Conservation (phyloP, 2,797 vertebrate genomes). For the Prunella strophiata region DNA sequence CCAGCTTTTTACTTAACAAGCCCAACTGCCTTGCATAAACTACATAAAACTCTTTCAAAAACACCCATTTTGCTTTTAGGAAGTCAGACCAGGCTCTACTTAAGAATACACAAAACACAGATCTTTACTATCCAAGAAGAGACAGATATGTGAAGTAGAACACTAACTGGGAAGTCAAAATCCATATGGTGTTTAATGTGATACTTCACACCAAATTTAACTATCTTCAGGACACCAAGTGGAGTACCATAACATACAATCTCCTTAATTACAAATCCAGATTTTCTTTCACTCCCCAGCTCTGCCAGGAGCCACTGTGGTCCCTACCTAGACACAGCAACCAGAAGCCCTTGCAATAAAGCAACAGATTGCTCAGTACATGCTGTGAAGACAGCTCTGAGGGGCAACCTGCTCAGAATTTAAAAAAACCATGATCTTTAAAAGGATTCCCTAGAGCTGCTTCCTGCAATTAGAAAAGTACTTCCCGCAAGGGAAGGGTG, state of each 20-base stretch:
- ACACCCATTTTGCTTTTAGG: neutral
- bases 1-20: neutral
- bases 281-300: neutral
- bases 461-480: neutral
- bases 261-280: neutral
- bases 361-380: neutral
- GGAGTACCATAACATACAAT: neutral
- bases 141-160: neutral
- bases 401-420: neutral
- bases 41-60: neutral
- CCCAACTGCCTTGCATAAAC: neutral
- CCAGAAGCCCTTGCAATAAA: neutral
- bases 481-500: neutral
- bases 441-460: neutral
- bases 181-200: neutral
- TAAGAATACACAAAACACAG: neutral
- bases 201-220: neutral
- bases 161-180: neutral
- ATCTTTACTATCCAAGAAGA: neutral
- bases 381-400: neutral
- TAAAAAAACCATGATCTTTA: accelerated
- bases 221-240: neutral
- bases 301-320: neutral
- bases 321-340: neutral
- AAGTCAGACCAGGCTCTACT: neutral